Evolutionary conservation across 2,888 invertebrate genomes (phyloP), one percentile per base, ranked within the genome.

Genomic region (Dugesia japonica): DNA sequence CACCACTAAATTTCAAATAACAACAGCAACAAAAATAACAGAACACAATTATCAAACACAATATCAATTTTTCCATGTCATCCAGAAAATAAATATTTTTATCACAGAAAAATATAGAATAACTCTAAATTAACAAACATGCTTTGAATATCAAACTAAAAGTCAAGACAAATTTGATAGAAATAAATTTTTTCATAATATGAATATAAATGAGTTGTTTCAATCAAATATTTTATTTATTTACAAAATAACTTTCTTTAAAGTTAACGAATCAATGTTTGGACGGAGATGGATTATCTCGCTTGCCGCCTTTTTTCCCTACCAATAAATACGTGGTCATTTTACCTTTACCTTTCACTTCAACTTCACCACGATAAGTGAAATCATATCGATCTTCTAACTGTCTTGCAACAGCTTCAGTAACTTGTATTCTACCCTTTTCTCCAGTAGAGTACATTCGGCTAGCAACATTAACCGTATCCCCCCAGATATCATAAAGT

Each of bases 401-500:
- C 20, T 89, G 87, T 0, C 88, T 80, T 0, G 82, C 82, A 0
- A 82, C 81, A 4, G 81, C 80, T 77, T 84, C 82, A 1, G 85
- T 83, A 33, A 86, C 86, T 33, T 78, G 78, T 7, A 78, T 78
- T 23, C 42, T 33, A n/a, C 77, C 78, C 27, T 76, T 79, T 13
- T 94, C 89, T 0, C 95, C 95, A 0, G 94, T 95, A 0, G 92
- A 92, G 84, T 97, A 95, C 97, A 97, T 97, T 76, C 95, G 87
- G 7, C 92, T 92, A 0, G 95, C 92, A 77, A 95, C 93, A 84
- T 97, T 97, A 0, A 97, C 95, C 0, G 95, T 92, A 84, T 97
- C 95, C 0, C 95, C 95, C 95, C 95, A 97, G 81, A 95, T 95
- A 84, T 95, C 95, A 81, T 94, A 97, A 84, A 92, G 92, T 78